Evolutionary conservation across 1,140 invertebrate genomes (phyloP).

Genomic region (Hermatobates lingyangjiaoensis): DNA sequence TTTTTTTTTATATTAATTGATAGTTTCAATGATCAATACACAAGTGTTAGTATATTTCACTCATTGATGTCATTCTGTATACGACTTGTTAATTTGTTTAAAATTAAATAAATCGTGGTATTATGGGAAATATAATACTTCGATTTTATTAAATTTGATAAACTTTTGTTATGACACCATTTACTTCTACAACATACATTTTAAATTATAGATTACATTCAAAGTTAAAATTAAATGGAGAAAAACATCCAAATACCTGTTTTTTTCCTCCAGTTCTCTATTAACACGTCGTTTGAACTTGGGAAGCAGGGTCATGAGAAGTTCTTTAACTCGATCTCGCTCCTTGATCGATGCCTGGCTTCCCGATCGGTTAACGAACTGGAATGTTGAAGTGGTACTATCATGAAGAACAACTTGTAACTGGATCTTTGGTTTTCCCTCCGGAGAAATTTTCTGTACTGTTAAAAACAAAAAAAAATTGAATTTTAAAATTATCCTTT

Average conservation of each 20-base stretch:
- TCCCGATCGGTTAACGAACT: constrained; percentile 82
- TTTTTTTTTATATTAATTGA: no score
- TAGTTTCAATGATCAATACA: no score
- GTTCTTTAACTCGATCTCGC: constrained; percentile 82
- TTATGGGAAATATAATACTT: no score
- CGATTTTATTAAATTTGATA: no score
- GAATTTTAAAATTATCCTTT: neutral
- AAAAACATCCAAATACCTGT: constrained; percentile 34
- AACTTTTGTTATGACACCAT: no score
- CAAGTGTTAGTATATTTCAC: no score
- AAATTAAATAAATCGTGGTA: no score
- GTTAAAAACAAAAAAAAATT: constrained; percentile 20
- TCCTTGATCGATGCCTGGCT: constrained; percentile 67
- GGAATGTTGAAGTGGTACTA: constrained; percentile 87
- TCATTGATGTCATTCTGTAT: no score
- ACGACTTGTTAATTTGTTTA: no score
- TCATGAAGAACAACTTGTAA: constrained; percentile 93
- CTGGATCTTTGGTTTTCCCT: constrained; percentile 95
- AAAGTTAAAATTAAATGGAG: no score
- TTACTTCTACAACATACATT: no score
- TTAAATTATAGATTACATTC: no score
- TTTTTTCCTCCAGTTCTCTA: constrained; percentile 80
- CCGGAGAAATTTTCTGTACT: constrained; percentile 97
- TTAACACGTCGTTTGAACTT: constrained; percentile 89
- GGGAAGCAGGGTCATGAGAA: constrained; percentile 78